Evolutionary conservation across 1,140 invertebrate genomes (phyloP), one percentile per base, ranked within the genome.

Genomic region (Zaprionus taronus): DNA sequence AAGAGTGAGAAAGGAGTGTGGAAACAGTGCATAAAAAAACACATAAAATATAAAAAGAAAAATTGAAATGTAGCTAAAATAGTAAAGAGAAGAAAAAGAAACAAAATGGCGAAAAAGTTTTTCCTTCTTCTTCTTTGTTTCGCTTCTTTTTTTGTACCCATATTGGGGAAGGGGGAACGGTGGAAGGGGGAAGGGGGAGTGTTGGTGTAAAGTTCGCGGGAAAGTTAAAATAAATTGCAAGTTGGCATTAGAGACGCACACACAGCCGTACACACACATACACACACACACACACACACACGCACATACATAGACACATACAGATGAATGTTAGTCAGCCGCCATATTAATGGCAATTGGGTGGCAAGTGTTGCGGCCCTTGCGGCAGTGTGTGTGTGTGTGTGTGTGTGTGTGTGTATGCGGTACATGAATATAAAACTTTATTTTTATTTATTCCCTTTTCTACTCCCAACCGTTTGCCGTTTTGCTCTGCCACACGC

Each of bases 191-290:
- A 56, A 20, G 24, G 14, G 31, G 36, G 24, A n/a, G 7, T n/a
- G 26, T 67, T 57, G 72, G 53, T 87, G 81, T 89, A 87, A 87
- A 87, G 84, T 87, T 87, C 81, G 84, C 80, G 84, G 84, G 81
- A 87, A 87, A 87, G 84, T 87, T 87, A 87, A 89, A 89, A 89
- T 89, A 89, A 89, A 89, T 89, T 83, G 85, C 85, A 89, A 89
- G 85, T 89, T 90, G 85, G 85, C 81, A 89, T 89, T 89, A 89
- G 85, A 89, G 85, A 90, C 72, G 62, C 66, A 58, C 49, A 67
- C 62, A 72, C 22, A 17, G 28, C 9, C 38, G 17, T 24, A 61
- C 14, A 47, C 15, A 55, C 83, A 61, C 14, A 47, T 12, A 55
- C 83, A 77, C 53, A 80, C 79, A 80, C 69, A 77, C 55, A 67